These are phyloP conservation scores for Drosophila mulleri DNA, from an alignment of 2,888 invertebrate species.

Conservation along the genomic window DNA sequence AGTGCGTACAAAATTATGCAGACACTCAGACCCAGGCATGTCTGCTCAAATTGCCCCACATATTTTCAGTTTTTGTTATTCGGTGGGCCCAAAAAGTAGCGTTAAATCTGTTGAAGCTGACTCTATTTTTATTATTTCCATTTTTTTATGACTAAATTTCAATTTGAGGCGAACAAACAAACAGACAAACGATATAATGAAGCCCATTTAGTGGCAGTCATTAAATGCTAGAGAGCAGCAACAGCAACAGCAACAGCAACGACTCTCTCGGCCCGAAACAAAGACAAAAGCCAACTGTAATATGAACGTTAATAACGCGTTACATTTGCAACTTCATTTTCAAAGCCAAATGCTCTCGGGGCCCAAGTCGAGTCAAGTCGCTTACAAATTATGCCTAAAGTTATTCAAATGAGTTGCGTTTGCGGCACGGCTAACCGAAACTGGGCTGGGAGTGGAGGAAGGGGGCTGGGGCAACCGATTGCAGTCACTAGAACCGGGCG, in stretches of 20 bases:
- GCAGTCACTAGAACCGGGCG: conserved; percentile 76
- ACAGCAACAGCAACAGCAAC: conserved; percentile 18
- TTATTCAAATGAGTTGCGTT: conserved; percentile 79
- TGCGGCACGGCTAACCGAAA: conserved; percentile 48
- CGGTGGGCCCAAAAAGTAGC: conserved; percentile 53
- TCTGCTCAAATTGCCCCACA: conserved; percentile 20
- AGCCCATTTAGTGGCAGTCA: conserved; percentile 80
- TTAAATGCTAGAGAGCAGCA: conserved; percentile 66
- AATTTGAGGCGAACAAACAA: conserved; percentile 62
- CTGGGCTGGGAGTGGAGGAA: conserved; percentile 16
- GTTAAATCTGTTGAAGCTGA: conserved; percentile 65
- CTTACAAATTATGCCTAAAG: conserved; percentile 79
- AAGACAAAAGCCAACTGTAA: conserved; percentile 65
- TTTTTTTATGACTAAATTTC: conserved; percentile 76
- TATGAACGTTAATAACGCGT: conserved; percentile 82
- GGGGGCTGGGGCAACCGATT: conserved; percentile 33
- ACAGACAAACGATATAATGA: conserved; percentile 77
- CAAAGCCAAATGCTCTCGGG: conserved; percentile 15
- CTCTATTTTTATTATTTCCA: conserved; percentile 11
- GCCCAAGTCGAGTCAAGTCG: conserved; percentile 48
- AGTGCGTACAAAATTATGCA: conserved; percentile 36
- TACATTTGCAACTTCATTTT: conserved; percentile 80
- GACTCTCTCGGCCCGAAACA: conserved; percentile 19
- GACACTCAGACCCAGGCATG: not conserved
- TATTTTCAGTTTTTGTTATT: not conserved